Base-by-base conservation (phyloP, 2,797 vertebrate species). In the Sebastes kiyomatsui region DNA sequence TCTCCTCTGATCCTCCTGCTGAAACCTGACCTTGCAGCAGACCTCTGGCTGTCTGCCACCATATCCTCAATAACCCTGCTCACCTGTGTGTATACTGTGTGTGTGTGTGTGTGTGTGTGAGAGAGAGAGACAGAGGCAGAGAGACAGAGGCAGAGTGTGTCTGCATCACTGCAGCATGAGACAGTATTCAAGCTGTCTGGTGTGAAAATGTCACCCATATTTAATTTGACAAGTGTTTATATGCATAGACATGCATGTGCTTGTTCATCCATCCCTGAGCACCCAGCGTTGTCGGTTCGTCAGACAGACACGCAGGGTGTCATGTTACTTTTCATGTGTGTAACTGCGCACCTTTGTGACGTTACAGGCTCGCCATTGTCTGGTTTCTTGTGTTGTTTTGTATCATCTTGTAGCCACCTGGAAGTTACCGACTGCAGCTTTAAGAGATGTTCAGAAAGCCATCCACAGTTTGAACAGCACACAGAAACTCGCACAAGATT, bases 11-110 rank as follows among this genome's bases (percentile, higher is more conserved):
- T 86, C 80, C 72, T 66, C 79, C 77, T 3, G 4, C 80, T 93
- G 94, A 93, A 94, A 94, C 89, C 86, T 80, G 88, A 94, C 80
- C 85, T 79, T 7, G 13, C 77, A 55, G 75, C 72, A 86, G 84
- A 88, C 88, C 85, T 89, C 85, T 92, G 90, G 87, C 83, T 77
- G 77, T 68, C 84, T 86, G 90, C 92, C 94, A 91, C 77, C 70
- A 13, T 69, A 77, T 82, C 88, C 88, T 87, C 84, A 56, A 58
- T 90, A 83, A 90, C 88, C 84, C 91, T 30, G 73, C 87, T 92
- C 90, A 92, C 90, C 76, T 92, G 79, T 62, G 67, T 68, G n/a
- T 78, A 18, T 77, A 54, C 23, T 23, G 42, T 67, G 10, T 54
- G 33, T 42, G 35, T 33, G 32, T 10, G 32, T 3, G 32, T 1